Conservation (phyloP, 2,113 vertebrate genomes). For the Lagenorhynchus albirostris region DNA sequence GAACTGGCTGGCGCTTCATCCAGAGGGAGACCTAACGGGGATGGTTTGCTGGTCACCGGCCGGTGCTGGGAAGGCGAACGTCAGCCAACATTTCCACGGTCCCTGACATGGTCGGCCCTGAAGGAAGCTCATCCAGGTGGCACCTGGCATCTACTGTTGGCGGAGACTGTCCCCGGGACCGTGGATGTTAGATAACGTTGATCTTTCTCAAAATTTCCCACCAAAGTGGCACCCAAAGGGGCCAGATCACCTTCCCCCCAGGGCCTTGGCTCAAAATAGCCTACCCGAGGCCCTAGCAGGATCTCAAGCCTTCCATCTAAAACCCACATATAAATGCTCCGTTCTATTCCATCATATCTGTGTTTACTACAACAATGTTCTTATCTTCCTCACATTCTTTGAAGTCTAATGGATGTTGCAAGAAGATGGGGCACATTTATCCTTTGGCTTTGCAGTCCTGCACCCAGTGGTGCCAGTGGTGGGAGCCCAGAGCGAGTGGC, state of each 20-base stretch:
- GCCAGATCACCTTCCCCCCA: background rate
- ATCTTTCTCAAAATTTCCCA: background rate
- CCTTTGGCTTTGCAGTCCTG: background rate
- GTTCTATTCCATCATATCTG: background rate
- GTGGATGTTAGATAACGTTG: background rate
- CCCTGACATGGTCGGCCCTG: background rate
- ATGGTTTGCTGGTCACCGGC: background rate
- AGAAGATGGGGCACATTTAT: background rate
- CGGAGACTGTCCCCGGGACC: background rate
- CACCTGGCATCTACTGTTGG: background rate
- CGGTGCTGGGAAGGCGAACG: accelerated
- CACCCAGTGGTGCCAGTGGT: accelerated
- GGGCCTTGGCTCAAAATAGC: background rate
- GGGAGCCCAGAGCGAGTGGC: background rate
- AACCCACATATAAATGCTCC: background rate
- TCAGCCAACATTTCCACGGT: background rate
- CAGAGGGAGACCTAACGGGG: no score
- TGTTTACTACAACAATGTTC: background rate
- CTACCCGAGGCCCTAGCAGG: background rate
- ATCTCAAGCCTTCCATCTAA: background rate
- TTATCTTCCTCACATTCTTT: background rate
- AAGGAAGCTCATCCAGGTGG: background rate
- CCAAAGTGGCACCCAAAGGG: background rate
- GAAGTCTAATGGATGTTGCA: background rate
- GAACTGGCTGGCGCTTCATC: accelerated